Evolutionary conservation across 2,113 vertebrate species (phyloP).

Genomic region (Nicator chloris): DNA sequence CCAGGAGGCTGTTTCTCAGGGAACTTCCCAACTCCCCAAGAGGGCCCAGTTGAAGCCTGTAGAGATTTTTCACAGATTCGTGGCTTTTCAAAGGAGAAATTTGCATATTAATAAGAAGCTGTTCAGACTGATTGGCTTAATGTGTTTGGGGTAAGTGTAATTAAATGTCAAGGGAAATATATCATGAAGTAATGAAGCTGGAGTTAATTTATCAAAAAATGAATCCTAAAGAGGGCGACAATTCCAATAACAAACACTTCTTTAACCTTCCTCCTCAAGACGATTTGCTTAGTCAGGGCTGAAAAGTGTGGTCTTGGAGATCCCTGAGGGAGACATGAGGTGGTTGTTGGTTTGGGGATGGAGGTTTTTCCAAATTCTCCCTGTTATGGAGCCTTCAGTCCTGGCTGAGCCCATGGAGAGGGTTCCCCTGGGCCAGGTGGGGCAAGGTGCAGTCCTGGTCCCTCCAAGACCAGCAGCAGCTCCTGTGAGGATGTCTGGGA

Average conservation of each 20-base stretch:
- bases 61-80: constrained; percentile 74
- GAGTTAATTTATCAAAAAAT: constrained; percentile 79
- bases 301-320: constrained; percentile 43
- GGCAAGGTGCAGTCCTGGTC: neutral
- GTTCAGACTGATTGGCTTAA: constrained; percentile 81
- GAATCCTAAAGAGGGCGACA: constrained; percentile 69
- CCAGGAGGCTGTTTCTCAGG: neutral
- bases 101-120: constrained; percentile 87
- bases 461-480: neutral
- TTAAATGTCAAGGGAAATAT: constrained; percentile 81
- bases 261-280: constrained; percentile 70
- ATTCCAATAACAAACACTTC: constrained; percentile 78
- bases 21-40: constrained; percentile 67
- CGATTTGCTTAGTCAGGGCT: constrained; percentile 73
- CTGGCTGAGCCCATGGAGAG: neutral
- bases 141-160: constrained; percentile 81
- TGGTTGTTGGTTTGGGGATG: neutral
- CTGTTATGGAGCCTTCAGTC: neutral
- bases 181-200: constrained; percentile 79
- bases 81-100: constrained; percentile 76
- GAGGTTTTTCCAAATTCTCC: neutral
- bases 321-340: neutral
- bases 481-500: neutral
- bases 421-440: neutral
- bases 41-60: constrained; percentile 67